Evolutionary conservation across 2,888 invertebrate species (phyloP).

Genomic region (Norana najaformis): DNA sequence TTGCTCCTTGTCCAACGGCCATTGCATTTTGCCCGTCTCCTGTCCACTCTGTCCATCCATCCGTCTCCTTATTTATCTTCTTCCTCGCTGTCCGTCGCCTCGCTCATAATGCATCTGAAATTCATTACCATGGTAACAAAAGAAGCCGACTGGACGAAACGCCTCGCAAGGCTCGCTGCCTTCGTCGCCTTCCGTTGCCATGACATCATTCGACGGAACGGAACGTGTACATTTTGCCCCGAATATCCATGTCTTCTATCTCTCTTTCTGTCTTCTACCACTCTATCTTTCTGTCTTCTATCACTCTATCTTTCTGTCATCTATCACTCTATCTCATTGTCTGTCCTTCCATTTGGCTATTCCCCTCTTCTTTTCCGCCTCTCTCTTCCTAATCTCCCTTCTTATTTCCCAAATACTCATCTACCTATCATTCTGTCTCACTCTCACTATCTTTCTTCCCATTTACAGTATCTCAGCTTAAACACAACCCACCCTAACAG

Average conservation of each 20-base stretch:
- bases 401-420: background rate
- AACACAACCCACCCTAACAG: too few relatives aligned
- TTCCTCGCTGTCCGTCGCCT: background rate
- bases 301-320: background rate
- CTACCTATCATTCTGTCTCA: background rate
- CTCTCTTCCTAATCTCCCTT: background rate
- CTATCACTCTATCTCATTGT: constrained; percentile 19
- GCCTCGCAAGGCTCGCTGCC: too few relatives aligned
- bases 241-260: background rate
- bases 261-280: background rate
- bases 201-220: background rate
- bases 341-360: background rate
- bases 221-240: background rate
- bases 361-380: background rate
- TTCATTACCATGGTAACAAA: constrained; percentile 13
- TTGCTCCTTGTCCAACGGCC: background rate
- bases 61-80: background rate
- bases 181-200: background rate
- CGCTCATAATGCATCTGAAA: background rate
- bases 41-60: background rate
- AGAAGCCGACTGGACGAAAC: background rate
- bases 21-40: background rate
- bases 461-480: too few relatives aligned
- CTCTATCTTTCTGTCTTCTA: background rate
- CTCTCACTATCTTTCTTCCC: background rate